Percentiles rank a stretch among this genome's conserved stretches.
phyloP scores from a whole-genome alignment of 1,140 invertebrate species.

The Papilio glaucus region DNA sequence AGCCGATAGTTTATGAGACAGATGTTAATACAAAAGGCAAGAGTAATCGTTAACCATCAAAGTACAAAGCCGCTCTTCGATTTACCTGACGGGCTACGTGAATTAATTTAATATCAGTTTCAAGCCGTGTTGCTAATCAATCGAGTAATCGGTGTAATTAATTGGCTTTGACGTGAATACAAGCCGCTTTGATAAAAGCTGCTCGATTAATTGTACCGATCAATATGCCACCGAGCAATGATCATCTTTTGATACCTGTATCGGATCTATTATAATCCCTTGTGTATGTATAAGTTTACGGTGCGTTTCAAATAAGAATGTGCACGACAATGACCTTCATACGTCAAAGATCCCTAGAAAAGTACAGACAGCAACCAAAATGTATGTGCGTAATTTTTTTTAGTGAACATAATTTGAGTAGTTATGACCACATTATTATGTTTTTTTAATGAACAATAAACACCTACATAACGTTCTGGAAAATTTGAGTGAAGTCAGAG shows the following conservation, averaged over 20 bases:
- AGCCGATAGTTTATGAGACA: neutral
- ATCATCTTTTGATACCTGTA: slow-evolving; percentile 7
- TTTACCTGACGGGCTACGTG: slow-evolving; percentile 43
- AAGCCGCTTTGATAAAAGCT: slow-evolving; percentile 41
- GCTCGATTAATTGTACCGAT: slow-evolving; percentile 44
- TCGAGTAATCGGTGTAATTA: slow-evolving; percentile 63
- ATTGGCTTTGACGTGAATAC: slow-evolving; percentile 58
- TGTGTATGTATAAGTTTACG: neutral
- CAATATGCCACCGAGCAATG: slow-evolving; percentile 1
- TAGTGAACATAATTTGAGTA: too few species aligned
- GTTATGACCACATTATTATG: too few species aligned
- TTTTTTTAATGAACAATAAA: too few species aligned
- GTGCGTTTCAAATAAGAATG: too few species aligned
- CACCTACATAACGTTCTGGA: too few species aligned
- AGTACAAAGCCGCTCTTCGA: slow-evolving; percentile 31
- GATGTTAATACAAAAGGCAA: slow-evolving; percentile 27
- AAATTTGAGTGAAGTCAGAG: too few species aligned
- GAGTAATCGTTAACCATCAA: slow-evolving; percentile 28
- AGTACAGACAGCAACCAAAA: too few species aligned
- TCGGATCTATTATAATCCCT: neutral
- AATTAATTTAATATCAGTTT: slow-evolving; percentile 52
- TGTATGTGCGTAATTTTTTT: too few species aligned
- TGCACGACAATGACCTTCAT: too few species aligned
- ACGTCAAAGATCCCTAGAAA: too few species aligned
- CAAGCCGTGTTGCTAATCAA: slow-evolving; percentile 56